Evolutionary conservation across 2,888 invertebrate genomes (phyloP).

Genomic region (Bruchidius siliquastri): DNA sequence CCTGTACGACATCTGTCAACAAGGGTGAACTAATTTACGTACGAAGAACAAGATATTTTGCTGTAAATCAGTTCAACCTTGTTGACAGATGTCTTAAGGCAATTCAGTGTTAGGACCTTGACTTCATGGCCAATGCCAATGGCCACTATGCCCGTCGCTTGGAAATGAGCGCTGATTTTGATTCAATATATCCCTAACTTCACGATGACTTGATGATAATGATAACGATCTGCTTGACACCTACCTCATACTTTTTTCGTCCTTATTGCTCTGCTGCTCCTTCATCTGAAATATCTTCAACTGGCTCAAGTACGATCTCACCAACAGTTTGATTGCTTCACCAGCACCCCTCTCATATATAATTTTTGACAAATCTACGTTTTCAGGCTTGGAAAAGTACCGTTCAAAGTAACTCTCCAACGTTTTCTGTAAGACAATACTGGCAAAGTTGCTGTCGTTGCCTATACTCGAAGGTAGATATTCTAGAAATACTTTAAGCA

Average conservation of each 20-base stretch:
- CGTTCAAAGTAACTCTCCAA: conserved; percentile 49
- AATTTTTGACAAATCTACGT: conserved; percentile 39
- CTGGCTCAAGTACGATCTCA: conserved; percentile 56
- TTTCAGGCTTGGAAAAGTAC: conserved; percentile 39
- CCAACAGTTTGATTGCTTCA: conserved; percentile 57
- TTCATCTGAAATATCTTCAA: conserved; percentile 42
- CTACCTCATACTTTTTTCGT: conserved; percentile 12
- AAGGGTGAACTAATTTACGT: too few species aligned
- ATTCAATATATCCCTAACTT: too few species aligned
- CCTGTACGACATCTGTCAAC: too few species aligned
- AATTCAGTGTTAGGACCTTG: too few species aligned
- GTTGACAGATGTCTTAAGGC: too few species aligned
- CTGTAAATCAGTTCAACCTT: too few species aligned
- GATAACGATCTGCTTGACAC: too few species aligned
- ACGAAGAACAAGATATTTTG: too few species aligned
- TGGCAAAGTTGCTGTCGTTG: conserved; percentile 47
- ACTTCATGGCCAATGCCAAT: too few species aligned
- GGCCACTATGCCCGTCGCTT: too few species aligned
- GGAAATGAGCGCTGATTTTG: too few species aligned
- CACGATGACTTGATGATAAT: too few species aligned
- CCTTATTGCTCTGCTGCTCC: conserved; percentile 23
- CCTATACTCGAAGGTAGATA: conserved; percentile 65
- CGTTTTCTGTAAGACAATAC: conserved; percentile 50
- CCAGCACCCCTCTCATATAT: conserved; percentile 47
- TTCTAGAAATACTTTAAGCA: conserved; percentile 57